Base-by-base conservation (phyloP, 1,140 invertebrate species). In the Drosophila quadrilineata region DNA sequence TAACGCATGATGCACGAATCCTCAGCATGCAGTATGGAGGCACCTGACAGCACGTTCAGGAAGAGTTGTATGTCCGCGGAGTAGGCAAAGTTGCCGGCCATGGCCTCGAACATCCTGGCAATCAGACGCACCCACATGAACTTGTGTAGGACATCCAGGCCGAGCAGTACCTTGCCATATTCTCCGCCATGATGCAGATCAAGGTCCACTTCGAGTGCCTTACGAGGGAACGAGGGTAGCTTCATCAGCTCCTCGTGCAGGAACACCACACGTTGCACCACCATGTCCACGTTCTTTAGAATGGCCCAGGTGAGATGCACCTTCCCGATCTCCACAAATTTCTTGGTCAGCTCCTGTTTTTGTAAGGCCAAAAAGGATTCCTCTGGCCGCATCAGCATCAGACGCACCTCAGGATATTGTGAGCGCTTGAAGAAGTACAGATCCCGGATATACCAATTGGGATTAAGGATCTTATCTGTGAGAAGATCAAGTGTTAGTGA, bases 381-480 rank as follows among this genome's bases (percentile, higher is more conserved):
- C 21, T 96, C 94, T 0, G 96, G 95, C 80, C 97, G 94, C 95
- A 99, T 97, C 63, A 98, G 94, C 9, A 98, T 94, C n/a, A 99
- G 91, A 66, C 96, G 95, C 22, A 99, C 91, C 90, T 99, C 98
- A 0, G 99, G 98, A 90, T 99, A 99, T 88, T 99, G 98, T 0
- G 98, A 98, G 14, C 99, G 93, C 88, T 99, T 98, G 91, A 99
- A 99, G 90, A 99, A 99, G 90, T 99, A 99, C 89, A 98, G 97
- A 87, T 99, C 99, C 41, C 99, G 91, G 0, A 99, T 98, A 89
- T 98, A 99, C 14, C 95, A 95, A 57, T 95, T 95, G 0, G 97
- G 94, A 90, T 98, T 99, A 75, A 88, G 75, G 53, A 68, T 89
- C 74, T 89, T 89, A 29, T 53, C 88, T 89, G 22, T 0, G 6